Base-by-base conservation (phyloP, 2,113 vertebrate species). In the Stomatorhinus ivindoensis region DNA sequence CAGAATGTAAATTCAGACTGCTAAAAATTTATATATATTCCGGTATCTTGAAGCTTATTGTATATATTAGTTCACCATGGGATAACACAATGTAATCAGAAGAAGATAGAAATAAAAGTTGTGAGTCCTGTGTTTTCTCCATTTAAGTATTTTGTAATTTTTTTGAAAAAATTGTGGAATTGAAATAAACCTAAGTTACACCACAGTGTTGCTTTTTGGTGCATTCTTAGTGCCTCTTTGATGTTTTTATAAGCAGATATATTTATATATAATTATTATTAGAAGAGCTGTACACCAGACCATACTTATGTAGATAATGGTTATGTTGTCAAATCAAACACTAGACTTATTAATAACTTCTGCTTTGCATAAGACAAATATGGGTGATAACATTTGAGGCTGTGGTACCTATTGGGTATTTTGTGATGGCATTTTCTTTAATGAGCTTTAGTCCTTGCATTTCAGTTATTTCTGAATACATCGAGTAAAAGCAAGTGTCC, bases 111-210 rank as follows among this genome's bases (percentile, higher is more conserved):
- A 97, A 97, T 97, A 97, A 98, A 95, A 96, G 96, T 98, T 96
- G 98, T 99, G 98, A 99, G 97, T 98, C 98, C 97, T 99, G 98
- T 99, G 98, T 99, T 99, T 97, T 99, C 97, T 99, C 98, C 98
- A 98, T 99, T 99, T 98, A 97, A 99, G 98, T 99, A 99, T 99
- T 99, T 99, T 99, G 98, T 99, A 99, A 99, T 99, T 99, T 99
- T 99, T 99, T 99, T 98, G 97, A 99, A 98, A 97, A 99, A 98
- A 97, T 98, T 98, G 98, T 99, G 98, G 97, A 99, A 98, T 98
- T 98, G 98, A 96, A 99, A 99, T 99, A 99, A 99, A 99, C 97
- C 94, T 97, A 97, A 98, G 97, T 98, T 99, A 98, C 97, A 98
- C 97, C 97, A 98, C 97, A 97, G 92, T 35, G 84, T 80, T 88